Evolutionary conservation across 2,888 invertebrate species (phyloP), one percentile per base, ranked within the genome.

Genomic region (Theretra japonica): DNA sequence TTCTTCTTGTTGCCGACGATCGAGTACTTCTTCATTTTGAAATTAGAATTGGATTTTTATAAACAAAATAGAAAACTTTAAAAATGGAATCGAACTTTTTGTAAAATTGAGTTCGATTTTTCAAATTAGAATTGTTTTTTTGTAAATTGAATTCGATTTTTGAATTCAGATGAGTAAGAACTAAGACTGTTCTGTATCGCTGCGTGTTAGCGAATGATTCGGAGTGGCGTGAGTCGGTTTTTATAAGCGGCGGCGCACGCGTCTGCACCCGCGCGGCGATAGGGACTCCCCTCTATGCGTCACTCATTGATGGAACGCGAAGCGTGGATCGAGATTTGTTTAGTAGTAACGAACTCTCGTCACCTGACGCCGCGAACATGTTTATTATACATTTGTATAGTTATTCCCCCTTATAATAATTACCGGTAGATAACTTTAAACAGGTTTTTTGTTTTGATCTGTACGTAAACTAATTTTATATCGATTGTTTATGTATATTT

Each of bases 1-100:
- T 93, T 94, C 88, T 94, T 94, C 84, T 93, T 94, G 84, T 94
- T 93, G 28, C 94, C 94, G 73, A 94, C 86, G 50, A 94, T 84
- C 69, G 93, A 92, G 80, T 94, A 94, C 70, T 87, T 88, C 85
- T 94, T 94, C 94, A 94, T 94, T 82, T 91, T 72, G 41, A 73
- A 53, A 69, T 21, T 65, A 5, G 65, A 48, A 48, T 48, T 65
- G 23, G 73, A 68, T 73, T 76, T 33, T 62, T 69, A 4, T 4
- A 68, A 21, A 48, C 15, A 68, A 19, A 41, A 68, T 41, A 21
- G 4, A 8, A 41, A 65, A 65, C 41, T 30, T 59, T 17, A 23
- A 59, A 59, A 59, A 7, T 59, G n/a, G 33, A 65, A 65, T 48
- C 23, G 5, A 23, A 48, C 33, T 4, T 17, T 33, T 60, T n/a